Evolutionary conservation across 2,797 vertebrate species (phyloP), one percentile per base, ranked within the genome.

Genomic region (Carapus acus): DNA sequence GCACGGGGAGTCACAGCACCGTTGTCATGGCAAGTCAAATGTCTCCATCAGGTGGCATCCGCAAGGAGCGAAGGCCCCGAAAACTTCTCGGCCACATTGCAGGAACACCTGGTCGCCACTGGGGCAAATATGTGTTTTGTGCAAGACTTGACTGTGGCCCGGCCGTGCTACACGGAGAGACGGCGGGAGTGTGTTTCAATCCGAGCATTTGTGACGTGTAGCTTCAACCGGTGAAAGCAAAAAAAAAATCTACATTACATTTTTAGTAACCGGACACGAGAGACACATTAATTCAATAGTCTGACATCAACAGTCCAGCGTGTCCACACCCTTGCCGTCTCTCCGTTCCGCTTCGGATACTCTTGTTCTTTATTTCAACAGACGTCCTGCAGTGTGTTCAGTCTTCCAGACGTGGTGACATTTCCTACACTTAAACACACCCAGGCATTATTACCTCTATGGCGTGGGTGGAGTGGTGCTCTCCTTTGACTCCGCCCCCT

Each of bases 171-270:
- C n/a, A n/a, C n/a, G n/a, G n/a, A n/a, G n/a, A n/a, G n/a, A n/a
- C n/a, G n/a, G n/a, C n/a, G n/a, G n/a, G n/a, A n/a, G n/a, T n/a
- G n/a, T n/a, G n/a, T n/a, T n/a, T n/a, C n/a, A n/a, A n/a, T n/a
- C n/a, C n/a, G n/a, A n/a, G 89, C 85, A 62, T 86, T 82, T 80
- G 87, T 91, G 88, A 89, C 88, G 79, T 64, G 87, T 89, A 88
- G 85, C 85, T 87, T 85, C 71, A 71, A 59, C 82, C 89, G 76
- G 63, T 65, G 54, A 48, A 48, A 63, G 24, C n/a, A 34, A 65
- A 36, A 42, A 66, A 58, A 45, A 46, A 55, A 52, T n/a, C 41
- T 20, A 15, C 46, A 40, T 58, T 66, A 47, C 47, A 54, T 62
- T 19, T 51, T 56, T 48, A 67, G 48, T 39, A 62, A 60, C 49